Percentiles rank a stretch among this genome's conserved stretches.
phyloP scores from a whole-genome alignment of 2,888 invertebrate species.

The Agonopterix heracliana region DNA sequence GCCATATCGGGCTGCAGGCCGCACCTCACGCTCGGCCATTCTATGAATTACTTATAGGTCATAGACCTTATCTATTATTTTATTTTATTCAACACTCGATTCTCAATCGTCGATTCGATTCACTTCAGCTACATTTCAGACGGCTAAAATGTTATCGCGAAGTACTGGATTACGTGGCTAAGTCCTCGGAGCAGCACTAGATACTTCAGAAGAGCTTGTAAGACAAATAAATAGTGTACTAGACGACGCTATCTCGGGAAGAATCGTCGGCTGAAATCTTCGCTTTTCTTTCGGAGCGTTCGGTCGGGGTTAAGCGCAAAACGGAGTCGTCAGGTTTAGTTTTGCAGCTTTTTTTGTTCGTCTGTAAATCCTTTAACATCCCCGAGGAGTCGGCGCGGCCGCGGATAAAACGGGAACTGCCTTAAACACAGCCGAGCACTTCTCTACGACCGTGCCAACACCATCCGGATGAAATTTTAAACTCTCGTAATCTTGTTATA shows the following conservation, averaged over 20 bases:
- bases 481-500: slow-evolving; percentile 32
- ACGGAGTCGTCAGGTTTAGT: slow-evolving; percentile 28
- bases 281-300: slow-evolving; percentile 28
- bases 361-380: slow-evolving; percentile 57
- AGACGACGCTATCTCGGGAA: slow-evolving; percentile 29
- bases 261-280: slow-evolving; percentile 39
- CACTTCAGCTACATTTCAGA: slow-evolving; percentile 12
- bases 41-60: slow-evolving; percentile 74
- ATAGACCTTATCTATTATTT: slow-evolving; percentile 67
- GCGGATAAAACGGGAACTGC: slow-evolving; percentile 48
- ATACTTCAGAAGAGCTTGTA: slow-evolving; percentile 29
- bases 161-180: slow-evolving; percentile 14
- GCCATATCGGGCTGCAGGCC: slow-evolving; percentile 67
- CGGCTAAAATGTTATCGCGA: slow-evolving; percentile 1
- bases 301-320: slow-evolving; percentile 24
- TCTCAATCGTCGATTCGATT: slow-evolving; percentile 34
- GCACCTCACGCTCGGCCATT: slow-evolving; percentile 69
- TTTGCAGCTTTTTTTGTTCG: slow-evolving; percentile 37
- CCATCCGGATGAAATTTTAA: slow-evolving; percentile 46
- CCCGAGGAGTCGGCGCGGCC: slow-evolving; percentile 33
- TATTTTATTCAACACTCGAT: slow-evolving; percentile 40
- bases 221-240: slow-evolving; percentile 41
- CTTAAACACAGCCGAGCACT: slow-evolving; percentile 48
- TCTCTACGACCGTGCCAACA: slow-evolving; percentile 40
- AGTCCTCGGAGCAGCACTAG: slow-evolving; percentile 16